Base-by-base conservation (phyloP, 1,140 invertebrate species). In the Drosophila takahashii region DNA sequence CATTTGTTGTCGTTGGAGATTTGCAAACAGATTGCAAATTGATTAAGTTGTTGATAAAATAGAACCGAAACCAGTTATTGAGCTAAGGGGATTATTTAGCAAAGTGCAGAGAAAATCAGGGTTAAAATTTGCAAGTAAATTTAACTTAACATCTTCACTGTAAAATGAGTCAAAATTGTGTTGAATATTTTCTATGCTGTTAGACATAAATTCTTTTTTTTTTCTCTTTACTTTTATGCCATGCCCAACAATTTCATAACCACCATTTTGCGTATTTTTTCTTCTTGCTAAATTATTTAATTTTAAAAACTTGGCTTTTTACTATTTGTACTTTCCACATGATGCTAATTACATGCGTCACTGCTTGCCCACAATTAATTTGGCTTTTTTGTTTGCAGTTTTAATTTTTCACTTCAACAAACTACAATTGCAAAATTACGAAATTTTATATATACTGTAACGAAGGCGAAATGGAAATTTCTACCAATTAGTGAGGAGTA, bases 351-450 rank as follows among this genome's bases (percentile, higher is more conserved):
- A 77, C 56, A 70, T 37, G 74, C 74, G 50, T 57, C 73, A 77
- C 75, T 70, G 73, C 74, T 29, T 77, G 37, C 18, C 73, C 71
- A 66, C 71, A 76, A 57, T 73, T 73, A 78, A 66, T 65, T 60
- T 44, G 39, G 29, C 29, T 54, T 57, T 64, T 58, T 61, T 57
- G 45, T 62, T 58, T 42, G 36, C 29, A 48, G 9, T 70, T 78
- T 53, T 53, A 44, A 76, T 77, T 77, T 77, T 73, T 47, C 75
- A 78, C 50, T 72, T 34, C 54, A 78, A 72, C 75, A 78, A 78
- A 66, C 45, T 59, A 15, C 45, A 66, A 75, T 37, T 75, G 52
- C 45, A 48, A 75, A 56, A 64, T 64, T 50, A 72, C 26, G 59
- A 71, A 41, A 56, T 15, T 13, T 18, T 18, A 51, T 36, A 58